Percentiles rank a stretch among this genome's conserved stretches.
Conservation (phyloP, 2,797 vertebrate species). For the Uromys caudimaculatus region DNA sequence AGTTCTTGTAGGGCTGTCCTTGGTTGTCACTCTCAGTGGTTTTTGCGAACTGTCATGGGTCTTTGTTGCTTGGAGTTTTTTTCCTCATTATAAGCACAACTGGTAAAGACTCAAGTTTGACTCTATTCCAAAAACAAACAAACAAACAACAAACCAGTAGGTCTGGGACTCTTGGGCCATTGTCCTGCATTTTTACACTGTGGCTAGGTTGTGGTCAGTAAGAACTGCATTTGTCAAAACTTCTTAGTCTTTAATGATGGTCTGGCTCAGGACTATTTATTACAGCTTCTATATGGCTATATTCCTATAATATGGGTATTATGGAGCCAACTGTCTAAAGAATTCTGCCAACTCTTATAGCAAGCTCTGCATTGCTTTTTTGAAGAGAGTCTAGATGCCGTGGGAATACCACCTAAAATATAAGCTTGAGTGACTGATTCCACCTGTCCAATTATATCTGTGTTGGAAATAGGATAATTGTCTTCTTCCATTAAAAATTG, state of each 20-base stretch:
- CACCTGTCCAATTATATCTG: constrained; percentile 23
- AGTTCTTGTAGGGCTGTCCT: background rate
- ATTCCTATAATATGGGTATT: background rate
- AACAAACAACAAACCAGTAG: background rate
- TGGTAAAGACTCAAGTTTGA: background rate
- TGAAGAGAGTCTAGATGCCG: constrained; percentile 38
- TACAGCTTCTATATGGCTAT: background rate
- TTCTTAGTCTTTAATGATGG: background rate
- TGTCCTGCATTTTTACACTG: background rate
- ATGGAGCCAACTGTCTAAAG: constrained; percentile 17
- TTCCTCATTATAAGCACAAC: background rate
- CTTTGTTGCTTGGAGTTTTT: background rate
- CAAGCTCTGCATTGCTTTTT: background rate
- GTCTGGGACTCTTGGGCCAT: background rate
- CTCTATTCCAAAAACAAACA: background rate
- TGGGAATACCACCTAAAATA: constrained; percentile 6
- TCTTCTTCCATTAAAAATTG: background rate
- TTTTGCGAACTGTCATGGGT: background rate
- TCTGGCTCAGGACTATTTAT: background rate
- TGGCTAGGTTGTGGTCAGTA: background rate
- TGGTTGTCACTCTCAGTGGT: background rate
- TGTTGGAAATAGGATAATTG: constrained; percentile 12
- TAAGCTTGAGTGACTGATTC: constrained; percentile 48
- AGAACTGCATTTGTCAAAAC: background rate
- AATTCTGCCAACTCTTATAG: constrained; percentile 16